Conservation (phyloP, 1,140 invertebrate genomes). For the Bombus affinis region DNA sequence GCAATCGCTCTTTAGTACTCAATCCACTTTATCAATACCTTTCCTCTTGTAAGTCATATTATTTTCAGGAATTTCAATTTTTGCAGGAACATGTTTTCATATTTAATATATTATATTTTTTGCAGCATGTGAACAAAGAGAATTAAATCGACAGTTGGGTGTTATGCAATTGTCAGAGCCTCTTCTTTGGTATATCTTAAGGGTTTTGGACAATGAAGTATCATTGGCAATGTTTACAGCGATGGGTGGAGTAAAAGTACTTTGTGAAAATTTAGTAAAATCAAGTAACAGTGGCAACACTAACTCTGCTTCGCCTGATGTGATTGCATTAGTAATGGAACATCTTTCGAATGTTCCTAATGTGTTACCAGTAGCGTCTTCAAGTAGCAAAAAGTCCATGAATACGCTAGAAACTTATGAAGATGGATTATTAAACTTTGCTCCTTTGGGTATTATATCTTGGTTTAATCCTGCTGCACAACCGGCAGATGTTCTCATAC, state of each 20-base stretch:
- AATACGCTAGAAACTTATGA: slow-evolving; percentile 82
- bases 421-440: slow-evolving; percentile 92
- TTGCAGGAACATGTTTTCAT: not conserved
- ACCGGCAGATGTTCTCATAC: slow-evolving; percentile 92
- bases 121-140: slow-evolving; percentile 72
- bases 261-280: slow-evolving; percentile 85
- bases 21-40: slow-evolving; percentile 90
- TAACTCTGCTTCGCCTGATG: slow-evolving; percentile 72
- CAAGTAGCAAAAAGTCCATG: slow-evolving; percentile 83
- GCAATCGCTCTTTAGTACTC: slow-evolving; percentile 88
- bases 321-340: slow-evolving; percentile 86
- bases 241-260: slow-evolving; percentile 84
- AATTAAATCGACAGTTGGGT: slow-evolving; percentile 71
- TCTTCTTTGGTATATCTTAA: slow-evolving; percentile 88
- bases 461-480: slow-evolving; percentile 93
- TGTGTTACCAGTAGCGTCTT: slow-evolving; percentile 82
- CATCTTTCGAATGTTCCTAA: slow-evolving; percentile 83
- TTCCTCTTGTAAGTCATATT: slow-evolving; percentile 83
- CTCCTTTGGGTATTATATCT: slow-evolving; percentile 91
- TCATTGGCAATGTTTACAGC: slow-evolving; percentile 87
- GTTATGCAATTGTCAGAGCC: slow-evolving; percentile 88
- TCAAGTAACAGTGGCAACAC: slow-evolving; percentile 77
- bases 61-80: not conserved
- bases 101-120: slow-evolving; percentile 9
- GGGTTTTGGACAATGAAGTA: slow-evolving; percentile 87